phyloP scores from a whole-genome alignment of 35 echinoderm and acorn worm genomes.

The Chiridota heheva region DNA sequence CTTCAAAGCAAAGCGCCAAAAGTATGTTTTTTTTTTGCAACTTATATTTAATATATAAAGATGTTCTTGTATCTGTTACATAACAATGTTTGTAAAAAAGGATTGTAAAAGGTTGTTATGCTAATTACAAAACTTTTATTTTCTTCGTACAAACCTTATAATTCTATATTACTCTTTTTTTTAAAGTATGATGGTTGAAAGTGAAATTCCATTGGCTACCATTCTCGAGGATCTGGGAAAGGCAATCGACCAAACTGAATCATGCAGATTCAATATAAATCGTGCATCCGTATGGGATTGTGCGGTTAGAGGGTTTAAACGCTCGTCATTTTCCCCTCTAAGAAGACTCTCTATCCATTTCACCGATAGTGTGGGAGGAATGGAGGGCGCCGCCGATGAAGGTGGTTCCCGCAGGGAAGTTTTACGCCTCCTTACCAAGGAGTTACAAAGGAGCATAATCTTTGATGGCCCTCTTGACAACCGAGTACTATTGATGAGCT shows the following conservation, averaged over 20 bases:
- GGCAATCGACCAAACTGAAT: background rate
- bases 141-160: too few species aligned
- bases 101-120: too few species aligned
- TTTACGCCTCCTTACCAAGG: background rate
- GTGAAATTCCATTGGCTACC: too few species aligned
- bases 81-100: too few species aligned
- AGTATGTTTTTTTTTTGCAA: too few species aligned
- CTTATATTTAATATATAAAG: too few species aligned
- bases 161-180: too few species aligned
- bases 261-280: constrained; percentile 5
- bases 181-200: too few species aligned
- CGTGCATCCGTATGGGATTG: constrained; percentile 10
- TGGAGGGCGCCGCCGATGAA: constrained; percentile 18
- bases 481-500: background rate
- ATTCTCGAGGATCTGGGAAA: too few species aligned
- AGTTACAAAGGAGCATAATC: background rate
- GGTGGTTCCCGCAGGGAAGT: constrained; percentile 23
- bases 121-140: too few species aligned
- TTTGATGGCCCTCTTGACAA: constrained; percentile 16
- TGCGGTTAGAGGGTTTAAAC: constrained; percentile 7
- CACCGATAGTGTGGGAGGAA: constrained; percentile 1
- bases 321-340: background rate
- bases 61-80: too few species aligned
- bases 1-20: too few species aligned
- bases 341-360: constrained; percentile 10